Evolutionary conservation across 2,797 vertebrate species (phyloP), one percentile per base, ranked within the genome.

Genomic region (Carapus acus): DNA sequence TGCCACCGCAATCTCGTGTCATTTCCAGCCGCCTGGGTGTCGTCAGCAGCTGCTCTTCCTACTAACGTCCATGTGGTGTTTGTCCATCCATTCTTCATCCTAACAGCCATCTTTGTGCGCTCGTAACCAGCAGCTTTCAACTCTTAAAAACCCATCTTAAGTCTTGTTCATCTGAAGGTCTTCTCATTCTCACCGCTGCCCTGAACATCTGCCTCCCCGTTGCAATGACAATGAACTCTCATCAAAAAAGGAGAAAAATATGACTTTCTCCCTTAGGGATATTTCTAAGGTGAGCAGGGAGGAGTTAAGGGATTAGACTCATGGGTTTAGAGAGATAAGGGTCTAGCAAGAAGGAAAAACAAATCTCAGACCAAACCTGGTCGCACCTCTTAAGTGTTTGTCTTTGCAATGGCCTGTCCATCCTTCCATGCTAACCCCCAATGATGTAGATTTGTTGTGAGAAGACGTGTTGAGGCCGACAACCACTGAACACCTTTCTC

Each of bases 401-500:
- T 85, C 81, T 86, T 85, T 88, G 83, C 83, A 83, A 84, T 84
- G 83, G 84, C 87, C 74, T 83, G 78, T 85, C 85, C 79, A 79
- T 87, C 85, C 87, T 80, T 78, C 80, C 78, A 84, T 88, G 76
- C 87, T 85, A 88, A 84, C 81, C 68, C 63, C 61, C 82, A 82
- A 65, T 86, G 82, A 83, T 83, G 77, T 77, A 58, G 67, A 81
- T 74, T 77, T 83, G 65, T 86, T 83, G 72, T 86, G 72, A 82
- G 78, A 86, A 79, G 72, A 80, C 73, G 62, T 83, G 71, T 81
- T 87, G 77, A 85, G 72, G 85, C 68, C 84, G 79, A 81, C 78
- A 81, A 76, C 79, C 65, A 89, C 80, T 87, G 85, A 89, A 89
- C 86, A 85, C 79, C 83, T 89, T 83, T 89, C 84, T 88, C 73